phyloP scores from a whole-genome alignment of 2,888 invertebrate genomes.

The Sepioteuthis lessoniana region DNA sequence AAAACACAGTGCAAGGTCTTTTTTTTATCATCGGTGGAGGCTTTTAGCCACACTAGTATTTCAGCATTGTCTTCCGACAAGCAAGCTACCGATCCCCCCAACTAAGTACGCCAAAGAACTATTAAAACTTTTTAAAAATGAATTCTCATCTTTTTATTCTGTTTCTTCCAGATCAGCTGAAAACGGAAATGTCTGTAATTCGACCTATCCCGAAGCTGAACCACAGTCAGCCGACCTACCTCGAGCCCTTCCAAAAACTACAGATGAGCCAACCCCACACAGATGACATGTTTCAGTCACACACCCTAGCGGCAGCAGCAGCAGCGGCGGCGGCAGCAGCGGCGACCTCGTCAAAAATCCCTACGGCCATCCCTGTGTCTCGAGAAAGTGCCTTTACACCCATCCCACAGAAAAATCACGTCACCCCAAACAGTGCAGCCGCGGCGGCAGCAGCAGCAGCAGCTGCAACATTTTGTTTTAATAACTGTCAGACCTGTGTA shows the following conservation, averaged over 20 bases:
- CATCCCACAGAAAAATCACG: not conserved
- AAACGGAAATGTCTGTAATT: constrained; percentile 37
- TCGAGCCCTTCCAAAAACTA: constrained; percentile 14
- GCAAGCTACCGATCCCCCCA: too few relatives aligned
- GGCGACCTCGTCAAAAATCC: not conserved
- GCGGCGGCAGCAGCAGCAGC: not conserved
- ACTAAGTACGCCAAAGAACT: too few relatives aligned
- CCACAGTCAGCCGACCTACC: not conserved
- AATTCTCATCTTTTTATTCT: not conserved
- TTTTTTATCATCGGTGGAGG: too few relatives aligned
- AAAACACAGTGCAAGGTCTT: too few relatives aligned
- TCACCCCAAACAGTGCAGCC: not conserved
- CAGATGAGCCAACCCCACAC: not conserved
- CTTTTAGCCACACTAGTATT: too few relatives aligned
- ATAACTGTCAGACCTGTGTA: not conserved
- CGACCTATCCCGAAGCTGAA: constrained; percentile 43
- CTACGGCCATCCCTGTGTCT: not conserved
- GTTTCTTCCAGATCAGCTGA: constrained; percentile 36
- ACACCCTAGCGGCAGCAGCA: not conserved
- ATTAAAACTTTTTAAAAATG: not conserved
- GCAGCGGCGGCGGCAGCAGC: not conserved
- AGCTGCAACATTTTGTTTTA: not conserved
- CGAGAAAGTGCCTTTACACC: constrained; percentile 45
- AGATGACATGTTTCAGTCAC: not conserved
- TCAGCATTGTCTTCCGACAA: too few relatives aligned